Base-by-base conservation (phyloP, 2,113 vertebrate species). In the Dendropsophus ebraccatus region DNA sequence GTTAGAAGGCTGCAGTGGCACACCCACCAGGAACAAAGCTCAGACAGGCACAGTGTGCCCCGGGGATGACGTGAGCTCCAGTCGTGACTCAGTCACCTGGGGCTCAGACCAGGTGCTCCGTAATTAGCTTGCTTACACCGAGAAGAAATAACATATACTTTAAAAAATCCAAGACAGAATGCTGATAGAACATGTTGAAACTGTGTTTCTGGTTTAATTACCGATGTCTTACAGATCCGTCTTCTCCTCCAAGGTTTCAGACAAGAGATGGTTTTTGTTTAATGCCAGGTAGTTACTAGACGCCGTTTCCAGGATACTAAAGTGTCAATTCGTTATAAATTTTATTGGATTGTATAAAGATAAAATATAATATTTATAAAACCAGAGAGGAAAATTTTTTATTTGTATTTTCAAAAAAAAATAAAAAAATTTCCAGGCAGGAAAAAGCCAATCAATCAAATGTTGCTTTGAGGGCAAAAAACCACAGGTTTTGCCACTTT, bases 21-120 rank as follows among this genome's bases (percentile, higher is more conserved):
- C 89, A 76, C 89, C 90, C 77, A 76, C 47, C 12, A 30, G 12
- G 54, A 88, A 83, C 88, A 89, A 62, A 87, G 91, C 88, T 84
- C 1, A 7, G 32, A 9, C 83, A 83, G 87, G 90, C 88, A 56
- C 84, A 0, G 77, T 2, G 87, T 83, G 91, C 90, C 87, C 32
- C 25, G 4, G 88, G 89, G 87, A 69, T 60, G 88, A 87, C 78
- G 87, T 85, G 90, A 78, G 89, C 89, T 87, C 76, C 1, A 62
- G 25, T 85, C 84, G n/a, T 92, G 92, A 92, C 60, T 93, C 92
- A 91, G 1, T 10, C 0, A 87, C 88, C 86, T 75, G 82, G 30
- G 90, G 90, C 91, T 88, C 0, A 25, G 69, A 17, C 89, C 91
- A 92, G 88, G 89, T 90, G 89, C 89, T 88, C 88, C 8, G 87